Conservation (phyloP, 2,888 invertebrate genomes). For the Gonocerus acuteangulatus region DNA sequence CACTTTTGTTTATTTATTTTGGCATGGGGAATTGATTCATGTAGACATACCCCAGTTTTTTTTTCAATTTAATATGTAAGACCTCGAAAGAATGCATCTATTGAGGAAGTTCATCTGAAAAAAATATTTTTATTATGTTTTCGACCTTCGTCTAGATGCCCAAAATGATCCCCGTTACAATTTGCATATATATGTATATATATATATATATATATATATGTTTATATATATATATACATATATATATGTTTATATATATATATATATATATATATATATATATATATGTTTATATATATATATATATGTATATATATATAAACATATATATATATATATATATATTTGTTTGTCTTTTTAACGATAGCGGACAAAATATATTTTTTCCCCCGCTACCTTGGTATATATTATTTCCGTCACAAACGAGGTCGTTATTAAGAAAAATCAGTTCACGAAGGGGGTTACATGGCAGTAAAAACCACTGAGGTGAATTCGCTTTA, state of each 20-base stretch:
- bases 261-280: constrained; percentile 9
- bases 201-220: constrained; percentile 9
- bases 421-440: too few species aligned
- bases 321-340: constrained; percentile 1
- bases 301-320: constrained; percentile 4
- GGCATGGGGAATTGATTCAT: too few species aligned
- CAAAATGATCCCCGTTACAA: background rate
- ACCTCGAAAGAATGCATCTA: too few species aligned
- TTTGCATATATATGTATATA: background rate
- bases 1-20: too few species aligned
- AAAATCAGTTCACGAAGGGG: too few species aligned
- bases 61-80: too few species aligned
- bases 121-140: too few species aligned
- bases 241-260: constrained; percentile 7
- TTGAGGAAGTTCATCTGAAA: too few species aligned
- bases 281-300: background rate
- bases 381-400: too few species aligned
- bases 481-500: too few species aligned
- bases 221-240: constrained; percentile 7
- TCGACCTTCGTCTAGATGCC: background rate
- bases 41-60: too few species aligned
- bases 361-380: background rate
- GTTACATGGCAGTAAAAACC: too few species aligned
- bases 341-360: background rate
- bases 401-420: background rate